phyloP scores from a whole-genome alignment of 2,113 vertebrate species.

The Anthoscopus minutus region DNA sequence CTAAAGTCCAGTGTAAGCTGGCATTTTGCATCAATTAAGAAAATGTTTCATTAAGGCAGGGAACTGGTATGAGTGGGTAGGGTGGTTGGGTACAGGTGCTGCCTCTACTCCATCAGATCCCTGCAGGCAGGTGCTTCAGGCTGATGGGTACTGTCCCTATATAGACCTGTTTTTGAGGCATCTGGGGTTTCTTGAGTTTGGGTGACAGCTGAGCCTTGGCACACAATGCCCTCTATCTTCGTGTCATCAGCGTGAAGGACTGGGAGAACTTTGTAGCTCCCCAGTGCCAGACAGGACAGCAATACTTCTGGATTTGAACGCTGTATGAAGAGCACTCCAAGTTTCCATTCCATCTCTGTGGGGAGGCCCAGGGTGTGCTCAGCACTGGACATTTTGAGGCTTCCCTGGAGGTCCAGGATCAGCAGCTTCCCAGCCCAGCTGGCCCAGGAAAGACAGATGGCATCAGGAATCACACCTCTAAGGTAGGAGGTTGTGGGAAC shows the following conservation, averaged over 20 bases:
- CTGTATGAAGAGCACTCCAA: background rate
- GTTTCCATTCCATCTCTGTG: background rate
- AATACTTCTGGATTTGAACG: background rate
- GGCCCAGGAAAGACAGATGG: background rate
- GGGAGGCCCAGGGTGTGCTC: background rate
- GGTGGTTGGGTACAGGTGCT: background rate
- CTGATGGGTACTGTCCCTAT: background rate
- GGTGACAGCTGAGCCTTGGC: background rate
- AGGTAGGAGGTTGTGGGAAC: background rate
- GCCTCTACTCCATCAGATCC: background rate
- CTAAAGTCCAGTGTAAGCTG: background rate
- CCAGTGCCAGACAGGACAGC: background rate
- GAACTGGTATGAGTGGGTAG: background rate
- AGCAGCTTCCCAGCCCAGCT: background rate
- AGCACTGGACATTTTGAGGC: background rate
- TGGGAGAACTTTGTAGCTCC: background rate
- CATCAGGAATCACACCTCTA: rapidly evolving
- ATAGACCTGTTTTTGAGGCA: background rate
- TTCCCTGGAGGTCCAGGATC: background rate
- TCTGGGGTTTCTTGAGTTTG: rapidly evolving
- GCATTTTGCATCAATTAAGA: background rate
- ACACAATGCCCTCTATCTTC: rapidly evolving
- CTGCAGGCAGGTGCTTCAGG: background rate
- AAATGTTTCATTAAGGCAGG: background rate
- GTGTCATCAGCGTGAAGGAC: background rate